These are phyloP conservation scores for Aporrectodea caliginosa DNA, from an alignment of 1,140 invertebrate species.

Conservation along the genomic window DNA sequence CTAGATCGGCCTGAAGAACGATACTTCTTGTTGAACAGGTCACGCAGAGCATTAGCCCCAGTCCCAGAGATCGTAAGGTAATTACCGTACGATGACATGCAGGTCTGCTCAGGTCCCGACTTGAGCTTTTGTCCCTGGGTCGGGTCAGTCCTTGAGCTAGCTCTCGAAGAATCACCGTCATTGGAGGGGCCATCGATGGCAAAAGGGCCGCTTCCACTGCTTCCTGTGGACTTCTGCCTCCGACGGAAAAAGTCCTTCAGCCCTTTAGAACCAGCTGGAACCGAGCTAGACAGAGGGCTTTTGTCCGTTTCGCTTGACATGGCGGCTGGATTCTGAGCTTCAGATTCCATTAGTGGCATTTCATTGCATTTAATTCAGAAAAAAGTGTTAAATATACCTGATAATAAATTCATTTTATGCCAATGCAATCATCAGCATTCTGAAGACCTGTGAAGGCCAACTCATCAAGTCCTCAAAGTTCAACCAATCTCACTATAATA, in stretches of 20 bases:
- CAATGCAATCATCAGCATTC: too few relatives aligned
- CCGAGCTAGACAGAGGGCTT: neutral
- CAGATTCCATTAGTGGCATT: neutral
- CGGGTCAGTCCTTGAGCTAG: neutral
- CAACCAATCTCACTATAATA: too few relatives aligned
- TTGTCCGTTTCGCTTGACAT: neutral
- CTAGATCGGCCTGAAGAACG: slow-evolving; percentile 7
- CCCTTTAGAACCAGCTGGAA: neutral
- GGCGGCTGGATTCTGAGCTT: neutral
- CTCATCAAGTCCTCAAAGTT: too few relatives aligned
- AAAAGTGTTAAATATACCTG: too few relatives aligned
- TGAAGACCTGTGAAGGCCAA: too few relatives aligned
- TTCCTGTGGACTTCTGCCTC: slow-evolving; percentile 12
- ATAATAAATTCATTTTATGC: too few relatives aligned
- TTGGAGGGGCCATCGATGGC: too few relatives aligned
- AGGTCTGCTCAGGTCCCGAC: neutral
- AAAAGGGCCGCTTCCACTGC: neutral
- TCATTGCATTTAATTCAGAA: neutral
- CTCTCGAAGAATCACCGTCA: neutral
- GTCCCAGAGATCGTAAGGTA: slow-evolving; percentile 19
- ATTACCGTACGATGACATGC: slow-evolving; percentile 14
- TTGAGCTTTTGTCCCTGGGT: neutral
- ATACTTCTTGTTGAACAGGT: slow-evolving; percentile 25
- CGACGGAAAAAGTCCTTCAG: slow-evolving; percentile 16
- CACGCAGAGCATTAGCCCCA: slow-evolving; percentile 15